Conservation (phyloP, 2,888 invertebrate genomes). For the Anticlea derivata region DNA sequence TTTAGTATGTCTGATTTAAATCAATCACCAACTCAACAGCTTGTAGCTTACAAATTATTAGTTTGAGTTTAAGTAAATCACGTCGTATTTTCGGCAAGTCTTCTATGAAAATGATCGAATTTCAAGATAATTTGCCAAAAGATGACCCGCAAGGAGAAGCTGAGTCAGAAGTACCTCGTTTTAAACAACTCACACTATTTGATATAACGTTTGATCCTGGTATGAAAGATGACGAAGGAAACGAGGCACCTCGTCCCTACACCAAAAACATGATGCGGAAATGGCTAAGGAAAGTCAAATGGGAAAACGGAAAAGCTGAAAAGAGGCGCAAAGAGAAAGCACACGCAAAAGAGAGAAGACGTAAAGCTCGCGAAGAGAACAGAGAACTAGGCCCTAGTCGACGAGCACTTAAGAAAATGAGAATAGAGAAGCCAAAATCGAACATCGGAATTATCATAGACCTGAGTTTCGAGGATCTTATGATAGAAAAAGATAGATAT, state of each 20-base stretch:
- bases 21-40: too few relatives aligned
- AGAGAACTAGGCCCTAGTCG: slow-evolving; percentile 90
- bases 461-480: slow-evolving; percentile 94
- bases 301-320: slow-evolving; percentile 87
- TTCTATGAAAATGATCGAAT: slow-evolving; percentile 37
- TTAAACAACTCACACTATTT: slow-evolving; percentile 65
- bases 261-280: slow-evolving; percentile 88
- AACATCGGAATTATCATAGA: slow-evolving; percentile 92
- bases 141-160: slow-evolving; percentile 16
- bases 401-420: slow-evolving; percentile 90
- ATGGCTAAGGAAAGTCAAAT: slow-evolving; percentile 88
- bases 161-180: slow-evolving; percentile 40
- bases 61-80: too few relatives aligned
- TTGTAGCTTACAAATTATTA: too few relatives aligned
- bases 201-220: slow-evolving; percentile 75
- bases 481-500: slow-evolving; percentile 94
- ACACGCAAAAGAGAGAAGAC: slow-evolving; percentile 87
- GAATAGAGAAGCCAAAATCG: slow-evolving; percentile 87
- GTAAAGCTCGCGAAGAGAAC: slow-evolving; percentile 88
- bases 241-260: slow-evolving; percentile 72
- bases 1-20: too few relatives aligned
- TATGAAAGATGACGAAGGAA: slow-evolving; percentile 72
- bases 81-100: background rate
- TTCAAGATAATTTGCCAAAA: slow-evolving; percentile 28
- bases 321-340: slow-evolving; percentile 89